Percentiles rank a stretch among this genome's conserved stretches.
phyloP scores from a whole-genome alignment of 1,140 invertebrate genomes.

The Notospermus geniculatus region DNA sequence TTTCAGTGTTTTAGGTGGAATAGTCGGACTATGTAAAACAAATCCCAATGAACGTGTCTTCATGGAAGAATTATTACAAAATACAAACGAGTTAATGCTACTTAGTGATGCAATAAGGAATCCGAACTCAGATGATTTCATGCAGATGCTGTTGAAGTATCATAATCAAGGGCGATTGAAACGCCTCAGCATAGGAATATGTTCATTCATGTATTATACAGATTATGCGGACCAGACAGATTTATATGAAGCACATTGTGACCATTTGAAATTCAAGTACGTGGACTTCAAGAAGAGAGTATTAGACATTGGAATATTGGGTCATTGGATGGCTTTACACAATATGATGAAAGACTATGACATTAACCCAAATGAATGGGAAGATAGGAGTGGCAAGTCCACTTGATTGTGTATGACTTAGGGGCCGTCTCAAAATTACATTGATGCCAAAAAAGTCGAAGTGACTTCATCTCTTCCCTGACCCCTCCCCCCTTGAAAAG shows the following conservation, averaged over 20 bases:
- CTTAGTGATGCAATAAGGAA: conserved; percentile 68
- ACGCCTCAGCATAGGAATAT: conserved; percentile 66
- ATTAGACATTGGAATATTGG: conserved; percentile 75
- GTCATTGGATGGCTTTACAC: conserved; percentile 70
- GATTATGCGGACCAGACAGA: conserved; percentile 66
- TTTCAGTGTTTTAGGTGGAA: too few species aligned
- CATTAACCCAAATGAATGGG: conserved; percentile 65
- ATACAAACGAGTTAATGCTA: conserved; percentile 65
- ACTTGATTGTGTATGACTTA: too few species aligned
- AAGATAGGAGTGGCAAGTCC: conserved; percentile 8
- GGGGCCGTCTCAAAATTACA: too few species aligned
- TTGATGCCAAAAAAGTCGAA: too few species aligned
- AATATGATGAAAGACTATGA: conserved; percentile 76
- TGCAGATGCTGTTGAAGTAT: conserved; percentile 64
- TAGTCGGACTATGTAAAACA: too few species aligned
- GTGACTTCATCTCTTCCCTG: too few species aligned
- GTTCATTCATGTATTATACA: conserved; percentile 74
- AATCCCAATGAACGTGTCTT: conserved; percentile 67
- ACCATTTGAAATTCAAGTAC: conserved; percentile 62
- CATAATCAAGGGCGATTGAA: conserved; percentile 68
- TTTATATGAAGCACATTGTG: conserved; percentile 70
- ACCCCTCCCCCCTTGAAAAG: too few species aligned
- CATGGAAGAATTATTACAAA: conserved; percentile 61
- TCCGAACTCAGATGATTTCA: conserved; percentile 63
- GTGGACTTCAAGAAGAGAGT: conserved; percentile 58